Conservation (phyloP, 2,113 vertebrate genomes). For the Illadopsis cleaveri region DNA sequence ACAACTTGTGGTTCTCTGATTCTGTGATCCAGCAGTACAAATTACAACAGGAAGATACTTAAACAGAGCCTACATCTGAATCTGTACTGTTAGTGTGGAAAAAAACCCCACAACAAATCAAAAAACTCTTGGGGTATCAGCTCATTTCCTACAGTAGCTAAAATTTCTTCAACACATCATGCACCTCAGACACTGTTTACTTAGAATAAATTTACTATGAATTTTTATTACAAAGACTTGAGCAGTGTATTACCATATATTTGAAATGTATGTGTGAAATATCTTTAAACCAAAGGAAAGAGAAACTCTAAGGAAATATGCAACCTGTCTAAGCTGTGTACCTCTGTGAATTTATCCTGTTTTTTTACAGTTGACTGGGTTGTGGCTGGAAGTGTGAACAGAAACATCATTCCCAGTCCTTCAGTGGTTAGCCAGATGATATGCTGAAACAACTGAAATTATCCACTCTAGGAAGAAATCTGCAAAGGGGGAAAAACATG, state of each 20-base stretch:
- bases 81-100: background rate
- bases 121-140: background rate
- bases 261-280: fast-evolving
- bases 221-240: background rate
- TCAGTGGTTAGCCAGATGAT: background rate
- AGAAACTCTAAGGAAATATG: background rate
- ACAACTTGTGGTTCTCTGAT: background rate
- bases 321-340: background rate
- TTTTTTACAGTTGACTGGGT: background rate
- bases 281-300: background rate
- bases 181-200: background rate
- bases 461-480: background rate
- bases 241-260: background rate
- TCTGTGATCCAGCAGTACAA: background rate
- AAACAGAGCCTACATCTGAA: background rate
- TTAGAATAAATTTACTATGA: background rate
- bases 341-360: background rate
- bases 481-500: background rate
- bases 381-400: background rate
- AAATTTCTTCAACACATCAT: background rate
- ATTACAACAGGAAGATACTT: background rate
- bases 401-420: background rate
- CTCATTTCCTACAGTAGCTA: background rate
- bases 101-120: background rate
- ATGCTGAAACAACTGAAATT: background rate